Conservation (phyloP, 2,797 vertebrate genomes). For the Sebastes elongatus region DNA sequence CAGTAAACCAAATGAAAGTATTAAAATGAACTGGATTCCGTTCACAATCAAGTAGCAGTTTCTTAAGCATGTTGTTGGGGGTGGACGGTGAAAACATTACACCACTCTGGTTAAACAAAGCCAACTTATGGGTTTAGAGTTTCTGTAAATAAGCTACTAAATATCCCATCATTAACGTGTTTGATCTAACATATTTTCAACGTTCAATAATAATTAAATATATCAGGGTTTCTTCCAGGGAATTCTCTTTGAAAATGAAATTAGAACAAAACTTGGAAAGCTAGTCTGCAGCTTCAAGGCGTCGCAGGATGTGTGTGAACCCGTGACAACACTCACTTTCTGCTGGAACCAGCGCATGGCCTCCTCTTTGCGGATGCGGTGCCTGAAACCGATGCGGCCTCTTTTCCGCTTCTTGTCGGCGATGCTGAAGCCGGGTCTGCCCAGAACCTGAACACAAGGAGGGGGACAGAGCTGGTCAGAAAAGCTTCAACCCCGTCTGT, state of each 20-base stretch:
- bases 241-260: not conserved
- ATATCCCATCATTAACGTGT: not conserved
- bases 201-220: too few relatives aligned
- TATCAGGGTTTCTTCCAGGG: not conserved
- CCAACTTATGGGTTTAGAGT: not conserved
- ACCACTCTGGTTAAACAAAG: not conserved
- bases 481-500: not conserved
- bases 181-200: not conserved
- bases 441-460: conserved; percentile 88
- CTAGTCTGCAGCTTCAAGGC: not conserved
- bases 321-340: conserved; percentile 85
- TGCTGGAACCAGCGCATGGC: conserved; percentile 99
- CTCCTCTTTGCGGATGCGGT: conserved; percentile 98
- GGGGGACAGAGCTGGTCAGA: not conserved
- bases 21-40: not conserved
- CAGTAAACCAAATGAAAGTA: not conserved
- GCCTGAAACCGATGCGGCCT: conserved; percentile 95
- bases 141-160: not conserved
- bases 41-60: not conserved
- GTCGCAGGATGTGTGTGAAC: not conserved
- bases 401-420: conserved; percentile 97
- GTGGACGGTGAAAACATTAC: not conserved
- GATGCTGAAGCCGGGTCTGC: conserved; percentile 97
- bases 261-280: not conserved
- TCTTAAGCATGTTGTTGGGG: not conserved